Percentiles rank a stretch among this genome's conserved stretches.
These are phyloP conservation scores for Hydrophis major DNA, from an alignment of 2,797 vertebrate species.

Conservation along the genomic window DNA sequence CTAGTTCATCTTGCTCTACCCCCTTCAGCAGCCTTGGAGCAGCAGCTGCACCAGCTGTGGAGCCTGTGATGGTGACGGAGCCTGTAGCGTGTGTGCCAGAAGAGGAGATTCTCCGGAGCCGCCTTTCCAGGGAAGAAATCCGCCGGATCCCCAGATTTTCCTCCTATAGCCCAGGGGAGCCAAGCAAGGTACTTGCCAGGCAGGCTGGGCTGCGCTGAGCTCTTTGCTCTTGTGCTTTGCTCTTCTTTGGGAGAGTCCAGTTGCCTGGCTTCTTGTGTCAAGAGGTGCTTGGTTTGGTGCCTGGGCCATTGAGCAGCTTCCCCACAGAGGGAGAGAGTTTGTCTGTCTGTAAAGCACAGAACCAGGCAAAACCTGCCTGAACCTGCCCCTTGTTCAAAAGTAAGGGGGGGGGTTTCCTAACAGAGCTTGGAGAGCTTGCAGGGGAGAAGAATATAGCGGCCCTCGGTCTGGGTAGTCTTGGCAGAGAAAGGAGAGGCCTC, in stretches of 20 bases:
- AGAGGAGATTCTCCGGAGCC: conserved; percentile 82
- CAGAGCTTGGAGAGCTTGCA: background rate
- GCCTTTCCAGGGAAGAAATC: conserved; percentile 82
- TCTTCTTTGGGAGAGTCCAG: background rate
- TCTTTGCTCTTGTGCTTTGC: background rate
- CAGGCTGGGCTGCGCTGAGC: too few species aligned
- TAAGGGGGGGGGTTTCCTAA: too few species aligned
- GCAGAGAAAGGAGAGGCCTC: background rate
- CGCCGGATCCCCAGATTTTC: conserved; percentile 80
- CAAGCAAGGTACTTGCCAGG: conserved; percentile 75
- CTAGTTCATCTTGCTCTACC: conserved; percentile 41
- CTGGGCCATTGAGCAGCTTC: background rate
- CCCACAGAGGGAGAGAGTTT: background rate
- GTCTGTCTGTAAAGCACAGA: background rate
- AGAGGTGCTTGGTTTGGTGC: too few species aligned
- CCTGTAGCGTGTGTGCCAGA: conserved; percentile 77
- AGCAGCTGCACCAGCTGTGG: conserved; percentile 38
- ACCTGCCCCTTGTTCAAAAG: background rate
- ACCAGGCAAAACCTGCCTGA: too few species aligned
- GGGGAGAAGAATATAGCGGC: background rate
- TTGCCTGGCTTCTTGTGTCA: background rate
- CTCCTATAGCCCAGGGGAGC: conserved; percentile 83
- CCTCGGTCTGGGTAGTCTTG: background rate
- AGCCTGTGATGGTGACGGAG: conserved; percentile 75
- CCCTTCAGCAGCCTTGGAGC: conserved; percentile 22